Percentiles rank a stretch among this genome's conserved stretches.
Conservation (phyloP, 2,888 invertebrate species). For the Malthinus seriepunctatus region DNA sequence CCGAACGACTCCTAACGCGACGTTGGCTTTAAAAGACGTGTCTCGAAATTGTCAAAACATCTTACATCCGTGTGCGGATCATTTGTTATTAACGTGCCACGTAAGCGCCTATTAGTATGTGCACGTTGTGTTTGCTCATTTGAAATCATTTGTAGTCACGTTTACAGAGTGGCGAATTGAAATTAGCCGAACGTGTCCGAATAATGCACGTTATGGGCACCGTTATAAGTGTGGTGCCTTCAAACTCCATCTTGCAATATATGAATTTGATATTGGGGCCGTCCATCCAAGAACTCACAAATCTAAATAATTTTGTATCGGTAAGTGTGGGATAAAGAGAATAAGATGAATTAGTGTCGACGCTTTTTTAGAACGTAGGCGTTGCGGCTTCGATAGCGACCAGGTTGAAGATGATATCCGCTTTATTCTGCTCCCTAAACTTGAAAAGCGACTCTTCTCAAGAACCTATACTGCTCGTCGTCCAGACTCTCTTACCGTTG, state of each 20-base stretch:
- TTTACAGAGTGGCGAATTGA: slow-evolving; percentile 60
- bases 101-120: slow-evolving; percentile 46
- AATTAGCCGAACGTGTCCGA: slow-evolving; percentile 70
- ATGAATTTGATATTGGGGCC: slow-evolving; percentile 72
- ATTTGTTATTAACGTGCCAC: slow-evolving; percentile 73
- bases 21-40: slow-evolving; percentile 87
- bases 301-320: slow-evolving; percentile 56
- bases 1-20: slow-evolving; percentile 76
- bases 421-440: slow-evolving; percentile 63
- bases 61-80: slow-evolving; percentile 75
- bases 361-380: slow-evolving; percentile 52
- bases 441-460: slow-evolving; percentile 38
- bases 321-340: slow-evolving; percentile 52
- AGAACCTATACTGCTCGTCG: slow-evolving; percentile 63
- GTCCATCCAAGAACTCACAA: slow-evolving; percentile 64
- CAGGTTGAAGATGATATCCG: slow-evolving; percentile 69
- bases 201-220: slow-evolving; percentile 78
- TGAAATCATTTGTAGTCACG: slow-evolving; percentile 52
- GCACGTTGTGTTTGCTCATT: neutral
- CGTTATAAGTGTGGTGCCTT: slow-evolving; percentile 68
- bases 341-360: neutral
- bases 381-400: slow-evolving; percentile 60
- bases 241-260: slow-evolving; percentile 67
- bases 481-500: slow-evolving; percentile 66
- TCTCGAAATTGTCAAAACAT: slow-evolving; percentile 78